A percentile compares a stretch with the other conserved stretches of the same genome.
These are phyloP conservation scores for Heliangelus exortis DNA, from an alignment of 2,797 vertebrate species.

Conservation along the genomic window DNA sequence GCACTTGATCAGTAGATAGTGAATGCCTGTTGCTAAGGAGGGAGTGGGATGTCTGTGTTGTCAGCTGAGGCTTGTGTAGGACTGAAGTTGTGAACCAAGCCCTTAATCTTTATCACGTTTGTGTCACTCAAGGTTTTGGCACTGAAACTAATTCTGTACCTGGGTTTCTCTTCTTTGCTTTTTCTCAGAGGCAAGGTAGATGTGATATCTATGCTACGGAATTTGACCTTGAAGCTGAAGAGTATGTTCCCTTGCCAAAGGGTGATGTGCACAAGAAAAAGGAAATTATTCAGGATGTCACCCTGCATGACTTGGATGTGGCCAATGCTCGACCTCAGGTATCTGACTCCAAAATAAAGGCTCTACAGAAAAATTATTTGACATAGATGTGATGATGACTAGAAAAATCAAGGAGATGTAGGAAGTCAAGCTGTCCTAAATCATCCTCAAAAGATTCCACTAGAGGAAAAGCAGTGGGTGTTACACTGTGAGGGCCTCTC, in stretches of 20 bases:
- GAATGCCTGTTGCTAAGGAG: constrained; percentile 61
- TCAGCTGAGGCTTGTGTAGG: constrained; percentile 74
- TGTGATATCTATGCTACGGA: constrained; percentile 99
- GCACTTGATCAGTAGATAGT: constrained; percentile 78
- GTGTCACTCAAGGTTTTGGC: constrained; percentile 72
- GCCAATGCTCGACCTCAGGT: constrained; percentile 98
- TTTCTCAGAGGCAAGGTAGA: constrained; percentile 92
- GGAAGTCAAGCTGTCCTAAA: background rate
- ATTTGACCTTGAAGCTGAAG: constrained; percentile 99
- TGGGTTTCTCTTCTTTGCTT: constrained; percentile 51
- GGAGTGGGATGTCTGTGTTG: constrained; percentile 77
- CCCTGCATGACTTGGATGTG: constrained; percentile 95
- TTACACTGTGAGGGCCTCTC: background rate
- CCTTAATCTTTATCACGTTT: constrained; percentile 46
- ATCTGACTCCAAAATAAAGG: constrained; percentile 1
- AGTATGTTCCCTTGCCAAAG: constrained; percentile 97
- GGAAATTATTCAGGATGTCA: constrained; percentile 99
- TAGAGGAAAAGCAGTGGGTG: background rate
- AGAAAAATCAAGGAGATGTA: background rate
- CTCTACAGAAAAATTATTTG: background rate
- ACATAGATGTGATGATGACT: background rate
- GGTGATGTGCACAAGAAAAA: constrained; percentile 99
- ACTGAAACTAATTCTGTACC: constrained; percentile 71
- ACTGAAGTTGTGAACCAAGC: constrained; percentile 55
- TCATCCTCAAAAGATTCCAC: background rate